These are phyloP conservation scores for Ectropis crepuscularia DNA, from an alignment of 2,888 invertebrate genomes.

Conservation along the genomic window DNA sequence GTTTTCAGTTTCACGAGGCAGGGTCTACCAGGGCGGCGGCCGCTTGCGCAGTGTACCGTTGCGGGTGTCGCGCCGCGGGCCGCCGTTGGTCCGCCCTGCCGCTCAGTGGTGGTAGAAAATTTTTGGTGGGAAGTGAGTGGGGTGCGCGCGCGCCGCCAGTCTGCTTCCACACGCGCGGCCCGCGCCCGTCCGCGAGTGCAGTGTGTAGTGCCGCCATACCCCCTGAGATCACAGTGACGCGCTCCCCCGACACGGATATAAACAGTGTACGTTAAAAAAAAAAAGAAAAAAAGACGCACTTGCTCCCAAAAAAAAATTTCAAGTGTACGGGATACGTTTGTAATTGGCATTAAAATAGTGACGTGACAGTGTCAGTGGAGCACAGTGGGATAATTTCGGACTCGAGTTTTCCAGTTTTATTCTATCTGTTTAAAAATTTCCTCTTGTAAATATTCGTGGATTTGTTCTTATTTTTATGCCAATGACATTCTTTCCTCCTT, in stretches of 20 bases:
- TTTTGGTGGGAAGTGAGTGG: conserved; percentile 83
- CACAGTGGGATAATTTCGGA: conserved; percentile 71
- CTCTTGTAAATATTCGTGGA: conserved; percentile 73
- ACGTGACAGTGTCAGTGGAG: conserved; percentile 75
- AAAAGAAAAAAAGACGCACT: conserved; percentile 56
- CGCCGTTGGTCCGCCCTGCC: conserved; percentile 63
- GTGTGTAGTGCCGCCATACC: conserved; percentile 60
- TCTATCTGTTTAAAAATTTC: conserved; percentile 45
- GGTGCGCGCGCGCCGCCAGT: conserved; percentile 81
- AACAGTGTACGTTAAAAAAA: conserved; percentile 72
- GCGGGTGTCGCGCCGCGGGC: conserved; percentile 55
- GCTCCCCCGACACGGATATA: conserved; percentile 49
- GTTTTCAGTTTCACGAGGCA: too few relatives aligned
- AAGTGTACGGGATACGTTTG: conserved; percentile 72
- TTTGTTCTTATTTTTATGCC: conserved; percentile 77
- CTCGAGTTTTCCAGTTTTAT: conserved; percentile 57
- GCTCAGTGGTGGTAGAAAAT: conserved; percentile 77
- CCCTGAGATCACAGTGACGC: conserved; percentile 63
- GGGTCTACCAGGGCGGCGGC: background rate
- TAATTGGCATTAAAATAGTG: conserved; percentile 83
- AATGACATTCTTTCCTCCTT: conserved; percentile 77
- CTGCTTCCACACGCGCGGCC: conserved; percentile 71
- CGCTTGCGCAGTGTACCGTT: background rate
- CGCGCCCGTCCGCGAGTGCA: conserved; percentile 71
- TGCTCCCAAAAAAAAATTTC: conserved; percentile 46